phyloP scores from a whole-genome alignment of 2,888 invertebrate genomes.

The Conomelus anceps region DNA sequence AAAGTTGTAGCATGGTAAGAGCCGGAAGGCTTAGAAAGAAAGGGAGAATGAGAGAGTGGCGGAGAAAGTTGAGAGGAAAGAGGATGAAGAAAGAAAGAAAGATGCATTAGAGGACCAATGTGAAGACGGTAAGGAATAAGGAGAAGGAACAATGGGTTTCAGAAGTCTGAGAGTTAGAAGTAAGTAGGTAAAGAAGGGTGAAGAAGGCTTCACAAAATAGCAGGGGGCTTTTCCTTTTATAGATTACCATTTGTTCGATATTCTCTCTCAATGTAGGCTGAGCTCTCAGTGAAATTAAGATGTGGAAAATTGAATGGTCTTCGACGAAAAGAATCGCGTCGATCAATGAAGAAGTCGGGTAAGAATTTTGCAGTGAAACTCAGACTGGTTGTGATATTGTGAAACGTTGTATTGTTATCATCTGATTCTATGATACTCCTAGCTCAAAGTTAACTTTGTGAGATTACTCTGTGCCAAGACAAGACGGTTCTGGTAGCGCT shows the following conservation, averaged over 20 bases:
- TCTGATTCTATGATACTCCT: too few species aligned
- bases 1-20: neutral
- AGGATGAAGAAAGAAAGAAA: neutral
- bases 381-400: neutral
- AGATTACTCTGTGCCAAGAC: too few species aligned
- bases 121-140: neutral
- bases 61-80: slow-evolving; percentile 1
- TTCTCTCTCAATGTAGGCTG: neutral
- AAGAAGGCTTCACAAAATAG: neutral
- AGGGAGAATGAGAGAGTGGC: neutral
- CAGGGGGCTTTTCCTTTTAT: neutral
- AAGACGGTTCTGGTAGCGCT: too few species aligned
- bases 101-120: neutral
- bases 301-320: neutral
- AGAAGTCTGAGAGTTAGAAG: neutral
- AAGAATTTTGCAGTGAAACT: neutral
- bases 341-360: neutral
- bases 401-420: neutral
- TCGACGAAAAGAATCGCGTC: neutral
- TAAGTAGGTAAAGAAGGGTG: neutral
- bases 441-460: neutral
- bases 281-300: neutral
- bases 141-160: neutral
- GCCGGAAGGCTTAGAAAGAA: neutral
- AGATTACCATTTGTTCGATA: neutral